Evolutionary conservation across 2,888 invertebrate genomes (phyloP).

Genomic region (Bugula neritina): DNA sequence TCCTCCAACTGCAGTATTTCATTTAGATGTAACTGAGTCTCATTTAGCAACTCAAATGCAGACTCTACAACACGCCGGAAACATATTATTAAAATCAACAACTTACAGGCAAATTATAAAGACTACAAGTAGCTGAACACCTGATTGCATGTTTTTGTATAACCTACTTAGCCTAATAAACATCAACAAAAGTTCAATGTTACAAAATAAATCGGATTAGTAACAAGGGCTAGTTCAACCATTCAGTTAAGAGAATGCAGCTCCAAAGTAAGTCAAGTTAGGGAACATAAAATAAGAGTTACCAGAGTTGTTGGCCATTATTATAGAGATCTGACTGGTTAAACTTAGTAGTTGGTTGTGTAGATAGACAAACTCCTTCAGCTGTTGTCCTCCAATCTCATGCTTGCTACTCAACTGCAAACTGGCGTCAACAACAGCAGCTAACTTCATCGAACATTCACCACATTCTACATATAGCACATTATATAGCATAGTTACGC

Average conservation of each 20-base stretch:
- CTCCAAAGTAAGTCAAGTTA: too few relatives aligned
- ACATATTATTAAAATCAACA: too few relatives aligned
- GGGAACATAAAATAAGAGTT: neutral
- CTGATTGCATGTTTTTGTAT: too few relatives aligned
- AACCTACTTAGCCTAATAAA: too few relatives aligned
- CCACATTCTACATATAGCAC: slow-evolving; percentile 18
- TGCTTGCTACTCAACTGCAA: neutral
- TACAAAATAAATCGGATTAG: too few relatives aligned
- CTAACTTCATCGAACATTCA: neutral
- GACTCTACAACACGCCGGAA: neutral
- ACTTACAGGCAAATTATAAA: too few relatives aligned
- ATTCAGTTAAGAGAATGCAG: too few relatives aligned
- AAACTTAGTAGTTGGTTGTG: neutral
- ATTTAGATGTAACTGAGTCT: neutral
- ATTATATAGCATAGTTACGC: neutral
- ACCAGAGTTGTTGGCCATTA: neutral
- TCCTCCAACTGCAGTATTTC: neutral
- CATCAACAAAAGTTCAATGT: too few relatives aligned
- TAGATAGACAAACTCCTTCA: neutral
- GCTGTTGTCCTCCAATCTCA: neutral
- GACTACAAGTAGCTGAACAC: too few relatives aligned
- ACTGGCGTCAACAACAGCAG: neutral
- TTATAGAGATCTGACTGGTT: neutral
- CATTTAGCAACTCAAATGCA: neutral
- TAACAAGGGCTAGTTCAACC: too few relatives aligned